Percentiles rank a stretch among this genome's conserved stretches.
phyloP scores from a whole-genome alignment of 2,888 invertebrate species.

The Tryphoninae sp. region DNA sequence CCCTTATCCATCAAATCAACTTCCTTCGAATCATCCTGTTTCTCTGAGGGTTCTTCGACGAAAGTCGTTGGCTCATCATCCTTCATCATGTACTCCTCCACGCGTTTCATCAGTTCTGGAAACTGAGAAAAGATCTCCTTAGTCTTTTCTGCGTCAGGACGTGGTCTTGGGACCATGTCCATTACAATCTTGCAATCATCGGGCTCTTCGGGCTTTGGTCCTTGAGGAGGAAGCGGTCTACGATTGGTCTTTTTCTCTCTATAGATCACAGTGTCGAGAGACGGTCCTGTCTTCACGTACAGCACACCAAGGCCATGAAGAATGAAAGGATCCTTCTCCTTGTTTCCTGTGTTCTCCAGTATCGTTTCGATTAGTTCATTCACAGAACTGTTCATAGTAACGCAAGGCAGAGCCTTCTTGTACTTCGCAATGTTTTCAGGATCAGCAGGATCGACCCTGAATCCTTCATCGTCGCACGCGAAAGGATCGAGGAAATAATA shows the following conservation, averaged over 20 bases:
- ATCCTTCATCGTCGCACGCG: conserved; percentile 76
- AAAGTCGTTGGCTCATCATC: conserved; percentile 70
- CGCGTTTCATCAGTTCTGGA: conserved; percentile 73
- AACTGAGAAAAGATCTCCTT: conserved; percentile 67
- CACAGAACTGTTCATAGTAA: conserved; percentile 77
- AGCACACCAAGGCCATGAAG: conserved; percentile 75
- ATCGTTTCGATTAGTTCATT: conserved; percentile 74
- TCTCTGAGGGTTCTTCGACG: conserved; percentile 39
- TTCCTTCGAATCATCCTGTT: conserved; percentile 8
- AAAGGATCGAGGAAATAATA: conserved; percentile 78
- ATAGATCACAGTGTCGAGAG: conserved; percentile 74
- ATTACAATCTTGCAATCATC: conserved; percentile 61
- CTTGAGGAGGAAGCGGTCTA: conserved; percentile 68
- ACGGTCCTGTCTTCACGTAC: conserved; percentile 74
- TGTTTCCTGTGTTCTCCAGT: conserved; percentile 74
- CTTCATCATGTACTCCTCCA: conserved; percentile 69
- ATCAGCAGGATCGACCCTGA: conserved; percentile 68
- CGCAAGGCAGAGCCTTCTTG: conserved; percentile 68
- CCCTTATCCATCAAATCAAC: conserved; percentile 1
- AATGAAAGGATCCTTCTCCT: conserved; percentile 75
- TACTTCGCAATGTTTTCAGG: conserved; percentile 65
- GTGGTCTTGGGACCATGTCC: conserved; percentile 70
- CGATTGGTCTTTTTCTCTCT: conserved; percentile 74
- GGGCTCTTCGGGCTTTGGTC: neutral
- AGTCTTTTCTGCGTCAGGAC: conserved; percentile 62